phyloP scores from a whole-genome alignment of 2,113 vertebrate genomes.

The Eonycteris spelaea region DNA sequence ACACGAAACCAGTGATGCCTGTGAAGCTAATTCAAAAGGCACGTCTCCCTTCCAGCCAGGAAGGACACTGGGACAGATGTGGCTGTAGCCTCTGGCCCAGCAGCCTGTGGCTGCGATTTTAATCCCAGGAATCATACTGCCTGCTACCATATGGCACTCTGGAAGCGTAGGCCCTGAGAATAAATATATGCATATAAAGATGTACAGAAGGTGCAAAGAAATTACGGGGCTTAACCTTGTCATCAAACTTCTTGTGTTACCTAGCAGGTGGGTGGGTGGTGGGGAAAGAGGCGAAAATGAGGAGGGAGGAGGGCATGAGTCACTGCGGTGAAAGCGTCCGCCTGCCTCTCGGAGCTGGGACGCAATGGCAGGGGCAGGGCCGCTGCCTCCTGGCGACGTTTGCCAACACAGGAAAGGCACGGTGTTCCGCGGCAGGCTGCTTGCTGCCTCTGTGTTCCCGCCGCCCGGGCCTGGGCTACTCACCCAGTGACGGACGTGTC shows the following conservation, averaged over 20 bases:
- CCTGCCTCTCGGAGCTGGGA: constrained; percentile 50
- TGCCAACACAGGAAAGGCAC: constrained; percentile 41
- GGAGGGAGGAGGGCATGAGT: not conserved
- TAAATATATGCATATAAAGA: not conserved
- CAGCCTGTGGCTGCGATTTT: constrained; percentile 31
- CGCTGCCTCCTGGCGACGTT: not conserved
- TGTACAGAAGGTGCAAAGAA: not conserved
- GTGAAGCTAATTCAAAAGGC: constrained; percentile 48
- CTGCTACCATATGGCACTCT: not conserved
- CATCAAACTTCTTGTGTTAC: not conserved
- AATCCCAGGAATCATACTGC: not conserved
- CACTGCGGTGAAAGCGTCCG: not conserved
- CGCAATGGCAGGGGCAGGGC: constrained; percentile 11
- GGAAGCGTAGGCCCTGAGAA: rapidly evolving
- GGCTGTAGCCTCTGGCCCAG: constrained; percentile 49
- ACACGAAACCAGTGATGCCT: not conserved
- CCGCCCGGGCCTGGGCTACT: constrained; percentile 50
- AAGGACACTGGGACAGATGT: constrained; percentile 40
- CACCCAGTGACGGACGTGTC: constrained; percentile 95
- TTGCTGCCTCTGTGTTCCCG: not conserved
- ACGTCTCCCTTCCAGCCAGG: not conserved
- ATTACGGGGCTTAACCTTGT: not conserved
- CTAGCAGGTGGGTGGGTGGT: not conserved
- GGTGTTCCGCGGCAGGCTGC: not conserved
- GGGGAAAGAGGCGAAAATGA: not conserved